Base-by-base conservation (phyloP, 2,113 vertebrate genomes). In the Siniperca chuatsi region DNA sequence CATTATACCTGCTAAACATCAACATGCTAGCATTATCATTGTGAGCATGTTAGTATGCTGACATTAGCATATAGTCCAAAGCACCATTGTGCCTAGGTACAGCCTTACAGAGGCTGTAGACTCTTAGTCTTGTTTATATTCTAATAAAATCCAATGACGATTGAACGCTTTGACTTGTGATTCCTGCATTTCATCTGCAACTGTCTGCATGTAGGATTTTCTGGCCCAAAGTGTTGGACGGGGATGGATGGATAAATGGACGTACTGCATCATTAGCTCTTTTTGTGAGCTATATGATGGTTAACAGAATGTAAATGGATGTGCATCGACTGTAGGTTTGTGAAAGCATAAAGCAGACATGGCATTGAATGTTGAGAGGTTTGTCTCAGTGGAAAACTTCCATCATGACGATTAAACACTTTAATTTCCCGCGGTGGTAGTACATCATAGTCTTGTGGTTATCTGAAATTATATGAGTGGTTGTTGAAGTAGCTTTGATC, bases 401-500 rank as follows among this genome's bases (percentile, higher is more conserved):
- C 61, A 71, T 70, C 50, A 33, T 40, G 15, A 23, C 5, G 40
- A 83, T 61, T 73, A 73, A 73, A 70, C 13, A 25, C 50, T 50
- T 72, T 50, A 16, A 75, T 83, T 70, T 79, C 66, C 73, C 50
- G 21, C 68, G 29, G 61, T 18, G 54, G 58, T 35, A 9, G 57
- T 4, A 35, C 42, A 75, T 79, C 71, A 79, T 35, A 62, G 78
- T 44, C 57, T 29, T 83, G 73, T 52, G 65, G 79, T 83, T 79
- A 29, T 77, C 29, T 40, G 74, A 62, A 84, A 88, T 84, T 37
- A 81, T 37, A 78, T 11, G 7, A 65, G 44, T 23, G 75, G 29
- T 18, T 79, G 72, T 44, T 82, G 60, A 73, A 69, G 76, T 9
- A 44, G 72, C 68, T 90, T 88, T 86, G 69, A 83, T 87, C 74